Evolutionary conservation across 2,113 vertebrate species (phyloP), one percentile per base, ranked within the genome.

Genomic region (Oriolus oriolus): DNA sequence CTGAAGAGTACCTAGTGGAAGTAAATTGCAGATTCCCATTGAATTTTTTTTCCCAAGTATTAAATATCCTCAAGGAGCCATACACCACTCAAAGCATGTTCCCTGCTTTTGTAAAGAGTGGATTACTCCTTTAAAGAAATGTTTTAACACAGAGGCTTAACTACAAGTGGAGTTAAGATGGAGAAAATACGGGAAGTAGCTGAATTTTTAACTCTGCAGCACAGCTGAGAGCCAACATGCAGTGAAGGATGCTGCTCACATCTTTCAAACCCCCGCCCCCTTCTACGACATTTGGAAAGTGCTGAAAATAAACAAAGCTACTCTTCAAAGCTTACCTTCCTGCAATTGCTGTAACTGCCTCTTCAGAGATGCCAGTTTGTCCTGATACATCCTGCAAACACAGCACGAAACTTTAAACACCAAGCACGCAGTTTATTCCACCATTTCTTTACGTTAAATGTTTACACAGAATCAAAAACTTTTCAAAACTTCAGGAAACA

Each of bases 311-410:
- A 28, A 30, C 35, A 53, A 56, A 30, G 21, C 20, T 7, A 19
- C 7, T 11, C n/a, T 90, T 59, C 39, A 60, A 86, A 76, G 19
- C 92, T 94, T 90, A 99, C 99, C 99, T 99, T 99, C 99, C 93
- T 99, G 99, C 52, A 99, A 90, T 23, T 99, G 99, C 30, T 99
- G 99, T 49, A 99, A 92, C 84, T 99, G 99, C 95, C 99, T 98
- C 98, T 99, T 99, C 61, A 99, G 96, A 33, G 99, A 99, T 39
- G 99, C 99, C 98, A 99, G 96, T 94, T 99, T 99, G 96, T 99
- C 99, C 96, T 99, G 99, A 95, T 99, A 99, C 99, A 99, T 99
- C 96, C 99, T 99, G 94, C 12, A 96, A 97, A 85, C 33, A 86
- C 27, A 54, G 78, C 28, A 39, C 2, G 2, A 41, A 65, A 45